Conservation (phyloP, 1,140 invertebrate species). For the Lutraria rhynchaena region DNA sequence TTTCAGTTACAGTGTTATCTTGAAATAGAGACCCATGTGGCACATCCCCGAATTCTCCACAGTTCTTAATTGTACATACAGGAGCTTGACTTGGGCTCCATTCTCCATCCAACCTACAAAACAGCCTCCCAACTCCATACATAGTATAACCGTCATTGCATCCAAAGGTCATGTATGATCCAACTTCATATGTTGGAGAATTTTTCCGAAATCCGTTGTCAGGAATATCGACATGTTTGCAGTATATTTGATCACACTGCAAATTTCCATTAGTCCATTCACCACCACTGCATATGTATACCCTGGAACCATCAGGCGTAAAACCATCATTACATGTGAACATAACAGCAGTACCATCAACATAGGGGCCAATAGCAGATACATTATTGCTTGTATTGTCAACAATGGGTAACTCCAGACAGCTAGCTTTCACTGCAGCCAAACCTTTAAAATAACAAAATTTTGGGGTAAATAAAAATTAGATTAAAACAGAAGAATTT, state of each 20-base stretch:
- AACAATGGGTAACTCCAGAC: conserved; percentile 17
- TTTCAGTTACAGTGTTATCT: background rate
- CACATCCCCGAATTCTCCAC: conserved; percentile 41
- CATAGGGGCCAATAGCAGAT: background rate
- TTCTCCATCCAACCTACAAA: conserved; percentile 21
- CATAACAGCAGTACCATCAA: background rate
- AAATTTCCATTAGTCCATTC: conserved; percentile 31
- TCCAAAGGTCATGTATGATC: background rate
- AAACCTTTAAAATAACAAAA: conserved; percentile 4
- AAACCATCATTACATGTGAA: conserved; percentile 37
- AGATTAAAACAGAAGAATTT: too few species aligned
- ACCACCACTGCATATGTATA: background rate
- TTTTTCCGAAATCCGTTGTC: conserved; percentile 12
- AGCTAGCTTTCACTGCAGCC: background rate
- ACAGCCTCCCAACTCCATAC: background rate
- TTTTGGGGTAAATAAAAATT: too few species aligned
- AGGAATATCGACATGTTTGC: background rate
- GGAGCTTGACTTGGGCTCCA: conserved; percentile 7
- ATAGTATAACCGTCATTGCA: conserved; percentile 47
- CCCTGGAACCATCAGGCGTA: background rate
- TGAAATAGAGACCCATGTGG: conserved; percentile 8
- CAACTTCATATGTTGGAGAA: conserved; percentile 6
- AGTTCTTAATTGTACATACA: conserved; percentile 21
- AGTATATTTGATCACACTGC: background rate
- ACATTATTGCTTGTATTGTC: conserved; percentile 27